phyloP scores from a whole-genome alignment of 2,888 invertebrate species.

The Zhuqinia jingwanae region DNA sequence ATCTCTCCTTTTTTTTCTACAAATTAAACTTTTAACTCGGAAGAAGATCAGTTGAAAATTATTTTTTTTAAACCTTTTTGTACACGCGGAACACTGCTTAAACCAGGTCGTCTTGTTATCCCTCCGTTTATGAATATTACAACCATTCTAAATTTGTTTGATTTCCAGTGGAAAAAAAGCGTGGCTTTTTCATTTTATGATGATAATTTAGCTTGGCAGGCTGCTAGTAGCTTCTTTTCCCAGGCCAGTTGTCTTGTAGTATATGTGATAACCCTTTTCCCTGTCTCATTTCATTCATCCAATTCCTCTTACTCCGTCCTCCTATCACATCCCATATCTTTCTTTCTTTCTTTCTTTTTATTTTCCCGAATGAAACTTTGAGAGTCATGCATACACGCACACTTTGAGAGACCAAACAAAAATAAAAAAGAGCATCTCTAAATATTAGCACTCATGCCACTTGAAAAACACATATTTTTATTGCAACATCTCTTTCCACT shows the following conservation, averaged over 20 bases:
- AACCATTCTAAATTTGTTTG: no score
- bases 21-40: slow-evolving; percentile 18
- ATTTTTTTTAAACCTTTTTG: no score
- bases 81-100: no score
- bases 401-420: no score
- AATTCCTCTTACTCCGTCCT: no score
- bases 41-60: background rate
- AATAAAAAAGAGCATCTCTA: background rate
- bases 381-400: no score
- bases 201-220: background rate
- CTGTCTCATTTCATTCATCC: no score
- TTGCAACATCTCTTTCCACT: slow-evolving; percentile 21
- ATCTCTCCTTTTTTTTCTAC: no score
- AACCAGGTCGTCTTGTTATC: no score
- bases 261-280: slow-evolving; percentile 27
- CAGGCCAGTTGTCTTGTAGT: no score
- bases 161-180: no score
- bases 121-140: no score
- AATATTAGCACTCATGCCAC: slow-evolving; percentile 32
- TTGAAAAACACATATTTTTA: slow-evolving; percentile 56
- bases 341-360: slow-evolving; percentile 7
- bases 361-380: background rate
- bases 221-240: background rate
- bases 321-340: slow-evolving; percentile 9
- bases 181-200: background rate